A percentile compares a stretch with the other conserved stretches of the same genome.
These are phyloP conservation scores for Thymelicus sylvestris DNA, from an alignment of 2,888 invertebrate genomes.

Conservation along the genomic window DNA sequence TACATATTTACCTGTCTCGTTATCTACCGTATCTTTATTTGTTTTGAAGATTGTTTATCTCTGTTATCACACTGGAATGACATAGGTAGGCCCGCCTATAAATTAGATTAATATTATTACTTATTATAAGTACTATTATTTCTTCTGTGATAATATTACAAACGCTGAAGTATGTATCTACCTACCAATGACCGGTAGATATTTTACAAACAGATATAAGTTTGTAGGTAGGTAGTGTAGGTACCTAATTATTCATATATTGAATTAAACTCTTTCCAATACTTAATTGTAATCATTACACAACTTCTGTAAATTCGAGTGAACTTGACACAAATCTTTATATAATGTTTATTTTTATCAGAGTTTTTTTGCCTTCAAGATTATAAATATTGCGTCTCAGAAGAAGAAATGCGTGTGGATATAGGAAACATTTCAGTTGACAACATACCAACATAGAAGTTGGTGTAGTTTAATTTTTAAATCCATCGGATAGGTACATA, in stretches of 20 bases:
- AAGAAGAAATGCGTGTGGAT: background rate
- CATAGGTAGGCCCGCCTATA: background rate
- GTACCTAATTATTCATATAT: no score
- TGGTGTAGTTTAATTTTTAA: no score
- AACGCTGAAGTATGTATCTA: background rate
- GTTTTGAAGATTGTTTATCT: slow-evolving; percentile 2
- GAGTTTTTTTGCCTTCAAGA: background rate
- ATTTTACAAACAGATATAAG: no score
- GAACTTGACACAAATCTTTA: slow-evolving; percentile 12
- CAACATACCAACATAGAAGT: no score
- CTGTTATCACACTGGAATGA: background rate
- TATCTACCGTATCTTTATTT: background rate
- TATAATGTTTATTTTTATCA: slow-evolving; percentile 18
- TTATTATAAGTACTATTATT: no score
- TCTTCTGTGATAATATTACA: no score
- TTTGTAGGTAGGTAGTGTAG: no score
- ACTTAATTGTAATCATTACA: background rate
- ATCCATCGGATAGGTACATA: no score
- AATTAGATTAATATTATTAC: background rate
- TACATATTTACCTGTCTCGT: no score
- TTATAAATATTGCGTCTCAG: background rate
- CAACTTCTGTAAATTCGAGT: background rate
- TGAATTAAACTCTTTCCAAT: no score
- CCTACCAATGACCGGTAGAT: no score
- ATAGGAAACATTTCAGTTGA: no score